A percentile compares a stretch with the other conserved stretches of the same genome.
phyloP scores from a whole-genome alignment of 2,888 invertebrate species.

The Colostygia pectinataria region DNA sequence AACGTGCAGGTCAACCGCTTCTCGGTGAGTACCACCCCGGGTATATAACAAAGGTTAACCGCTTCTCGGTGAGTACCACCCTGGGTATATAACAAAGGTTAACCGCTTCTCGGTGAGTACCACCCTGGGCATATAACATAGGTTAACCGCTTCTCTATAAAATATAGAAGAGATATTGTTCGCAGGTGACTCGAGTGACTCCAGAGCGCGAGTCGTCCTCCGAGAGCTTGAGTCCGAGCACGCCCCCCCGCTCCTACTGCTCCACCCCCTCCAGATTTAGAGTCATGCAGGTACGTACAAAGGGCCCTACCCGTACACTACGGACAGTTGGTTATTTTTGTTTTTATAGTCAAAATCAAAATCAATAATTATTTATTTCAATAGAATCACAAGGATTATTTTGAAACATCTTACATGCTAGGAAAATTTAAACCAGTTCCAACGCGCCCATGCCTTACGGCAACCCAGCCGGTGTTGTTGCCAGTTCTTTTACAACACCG shows the following conservation, averaged over 20 bases:
- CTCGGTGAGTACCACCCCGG: conserved; percentile 46
- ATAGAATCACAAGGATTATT: no score
- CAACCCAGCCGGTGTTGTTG: no score
- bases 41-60: conserved; percentile 4
- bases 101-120: conserved; percentile 58
- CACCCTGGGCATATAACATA: no score
- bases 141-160: conserved; percentile 52
- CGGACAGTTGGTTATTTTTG: no score
- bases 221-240: conserved; percentile 63
- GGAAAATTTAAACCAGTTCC: no score
- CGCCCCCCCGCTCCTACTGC: conserved; percentile 75
- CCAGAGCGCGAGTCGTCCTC: conserved; percentile 62
- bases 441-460: no score
- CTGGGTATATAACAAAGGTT: no score
- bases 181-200: conserved; percentile 70
- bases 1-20: conserved; percentile 49
- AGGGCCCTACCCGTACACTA: no score
- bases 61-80: conserved; percentile 57
- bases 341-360: no score
- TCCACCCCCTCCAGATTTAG: conserved; percentile 83
- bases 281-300: conserved; percentile 78
- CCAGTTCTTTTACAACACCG: no score
- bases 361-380: no score
- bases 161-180: background rate
- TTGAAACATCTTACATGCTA: no score